These are phyloP conservation scores for Chrysocyon brachyurus DNA, from an alignment of 2,797 vertebrate genomes.

Conservation along the genomic window DNA sequence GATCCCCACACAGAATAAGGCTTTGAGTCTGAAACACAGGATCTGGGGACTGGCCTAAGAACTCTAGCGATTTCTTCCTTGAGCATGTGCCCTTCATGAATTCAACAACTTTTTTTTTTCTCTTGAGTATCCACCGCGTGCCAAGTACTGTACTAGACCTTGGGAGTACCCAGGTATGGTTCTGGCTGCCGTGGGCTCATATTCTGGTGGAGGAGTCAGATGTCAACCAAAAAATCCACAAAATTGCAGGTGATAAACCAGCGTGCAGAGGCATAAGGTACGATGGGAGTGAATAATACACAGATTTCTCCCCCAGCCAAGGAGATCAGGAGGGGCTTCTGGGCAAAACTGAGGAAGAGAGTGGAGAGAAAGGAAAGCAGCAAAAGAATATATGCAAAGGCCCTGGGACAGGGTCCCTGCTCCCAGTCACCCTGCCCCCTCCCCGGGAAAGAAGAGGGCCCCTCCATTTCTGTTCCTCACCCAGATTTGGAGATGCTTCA, in stretches of 20 bases:
- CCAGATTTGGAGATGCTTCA: not conserved
- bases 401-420: not conserved
- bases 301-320: not conserved
- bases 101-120: constrained; percentile 17
- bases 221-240: not conserved
- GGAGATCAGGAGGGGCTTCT: constrained; percentile 14
- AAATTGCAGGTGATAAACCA: not conserved
- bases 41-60: constrained; percentile 44
- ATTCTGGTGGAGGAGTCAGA: not conserved
- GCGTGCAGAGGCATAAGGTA: not conserved
- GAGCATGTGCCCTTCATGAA: not conserved
- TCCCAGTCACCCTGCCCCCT: not conserved
- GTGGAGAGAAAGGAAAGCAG: not conserved
- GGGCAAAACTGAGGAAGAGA: not conserved
- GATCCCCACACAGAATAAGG: constrained; percentile 17
- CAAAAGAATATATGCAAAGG: not conserved
- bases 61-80: constrained; percentile 44
- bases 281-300: not conserved
- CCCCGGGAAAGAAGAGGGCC: not conserved
- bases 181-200: not conserved
- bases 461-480: not conserved
- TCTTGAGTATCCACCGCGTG: not conserved
- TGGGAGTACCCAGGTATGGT: not conserved
- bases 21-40: constrained; percentile 29
- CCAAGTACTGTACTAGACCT: not conserved